Base-by-base conservation (phyloP, 2,888 invertebrate species). In the Diadegma fenestrale region DNA sequence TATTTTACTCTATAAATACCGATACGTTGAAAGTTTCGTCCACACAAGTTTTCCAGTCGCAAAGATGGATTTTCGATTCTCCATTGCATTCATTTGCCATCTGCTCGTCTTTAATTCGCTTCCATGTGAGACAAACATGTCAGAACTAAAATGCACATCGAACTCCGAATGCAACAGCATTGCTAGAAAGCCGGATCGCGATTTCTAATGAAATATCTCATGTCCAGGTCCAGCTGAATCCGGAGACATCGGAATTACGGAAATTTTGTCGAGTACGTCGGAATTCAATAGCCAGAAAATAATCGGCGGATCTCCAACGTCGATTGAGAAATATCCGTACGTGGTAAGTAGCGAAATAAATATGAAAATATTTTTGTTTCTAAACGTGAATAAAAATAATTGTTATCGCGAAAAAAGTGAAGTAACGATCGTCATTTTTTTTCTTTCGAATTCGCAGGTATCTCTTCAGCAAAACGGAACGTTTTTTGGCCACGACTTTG, bases 311-410 rank as follows among this genome's bases (percentile, higher is more conserved):
- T 85, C 80, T 30, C 68, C 81, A 30, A 90, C 90, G 1, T 66
- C 82, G 61, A 93, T 93, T 68, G 86, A 88, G 76, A 86, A 91
- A 76, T 91, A 89, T 84, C 93, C 93, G 79, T 93, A 93, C 84
- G 77, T 86, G 84, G 90, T 91, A 85, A 87, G 88, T 89, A 86
- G 73, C 33, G n/a, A 22, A 61, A 41, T 33, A n/a, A 10, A 12
- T 6, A 58, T 68, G 5, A 43, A 22, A 17, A 19, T 19, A 19
- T 10, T 41, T 19, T 6, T 2, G 7, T 43, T 17, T 22, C 4
- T 17, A 41, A 41, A 33, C 12, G 6, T 37, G 2, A 51, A 71
- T 48, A 22, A 58, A 19, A 51, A 17, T 58, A 22, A 41, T 45
- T 43, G 8, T 66, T 43, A 8, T 63, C 14, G 8, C 8, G 37